Evolutionary conservation across 2,888 invertebrate genomes (phyloP).

Genomic region (Ochropacha duplaris): DNA sequence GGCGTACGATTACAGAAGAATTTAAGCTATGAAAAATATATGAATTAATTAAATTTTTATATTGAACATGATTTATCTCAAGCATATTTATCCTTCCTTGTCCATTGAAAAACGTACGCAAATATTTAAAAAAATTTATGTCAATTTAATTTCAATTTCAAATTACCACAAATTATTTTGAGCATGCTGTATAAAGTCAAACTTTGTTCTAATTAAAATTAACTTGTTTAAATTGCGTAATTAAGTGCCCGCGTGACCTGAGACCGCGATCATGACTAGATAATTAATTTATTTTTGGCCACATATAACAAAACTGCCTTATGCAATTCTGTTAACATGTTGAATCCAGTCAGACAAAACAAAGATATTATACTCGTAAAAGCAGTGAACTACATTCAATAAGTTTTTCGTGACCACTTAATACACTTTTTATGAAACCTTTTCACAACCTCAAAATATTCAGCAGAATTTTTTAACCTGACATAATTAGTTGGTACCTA

Average conservation of each 20-base stretch:
- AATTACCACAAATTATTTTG: not conserved
- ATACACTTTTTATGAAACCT: too few relatives aligned
- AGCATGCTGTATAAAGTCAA: not conserved
- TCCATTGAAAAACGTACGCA: too few relatives aligned
- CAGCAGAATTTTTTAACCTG: too few relatives aligned
- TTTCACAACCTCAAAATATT: too few relatives aligned
- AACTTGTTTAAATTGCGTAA: not conserved
- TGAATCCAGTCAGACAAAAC: not conserved
- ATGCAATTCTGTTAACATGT: not conserved
- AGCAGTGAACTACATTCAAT: not conserved
- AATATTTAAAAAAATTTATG: too few relatives aligned
- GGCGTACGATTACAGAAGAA: not conserved
- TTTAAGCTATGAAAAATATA: not conserved
- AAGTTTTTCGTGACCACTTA: not conserved
- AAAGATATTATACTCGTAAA: not conserved
- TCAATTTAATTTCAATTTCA: not conserved
- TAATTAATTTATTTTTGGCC: not conserved
- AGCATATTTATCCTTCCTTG: too few relatives aligned
- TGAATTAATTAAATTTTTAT: too few relatives aligned
- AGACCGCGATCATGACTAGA: conserved; percentile 1
- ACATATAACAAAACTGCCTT: not conserved
- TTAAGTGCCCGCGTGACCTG: not conserved
- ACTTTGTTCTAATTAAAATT: not conserved
- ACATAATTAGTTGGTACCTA: too few relatives aligned
- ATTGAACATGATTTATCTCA: too few relatives aligned